Evolutionary conservation across 35 echinoderm and acorn worm species (phyloP).

Genomic region (Diadema setosum): DNA sequence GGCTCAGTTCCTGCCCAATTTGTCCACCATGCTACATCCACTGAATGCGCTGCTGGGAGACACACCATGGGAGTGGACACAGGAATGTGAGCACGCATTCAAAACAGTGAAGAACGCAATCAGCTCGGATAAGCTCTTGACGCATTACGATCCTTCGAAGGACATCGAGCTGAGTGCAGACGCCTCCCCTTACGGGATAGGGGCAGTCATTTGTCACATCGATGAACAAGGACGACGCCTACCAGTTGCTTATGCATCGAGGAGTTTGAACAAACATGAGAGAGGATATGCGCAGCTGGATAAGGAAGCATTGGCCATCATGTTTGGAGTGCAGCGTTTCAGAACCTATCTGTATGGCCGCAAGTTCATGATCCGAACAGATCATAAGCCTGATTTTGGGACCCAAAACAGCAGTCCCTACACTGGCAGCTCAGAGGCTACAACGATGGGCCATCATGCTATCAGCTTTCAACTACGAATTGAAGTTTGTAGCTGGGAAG

Average conservation of each 20-base stretch:
- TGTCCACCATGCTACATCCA: too few species aligned
- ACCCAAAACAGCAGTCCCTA: not conserved
- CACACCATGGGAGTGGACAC: too few species aligned
- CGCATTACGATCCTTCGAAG: too few species aligned
- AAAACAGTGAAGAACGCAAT: too few species aligned
- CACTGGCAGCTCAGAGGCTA: constrained; percentile 23
- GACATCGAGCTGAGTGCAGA: too few species aligned
- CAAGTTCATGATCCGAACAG: too few species aligned
- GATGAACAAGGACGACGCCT: not conserved
- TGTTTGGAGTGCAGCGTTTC: constrained; percentile 43
- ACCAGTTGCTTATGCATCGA: constrained; percentile 57
- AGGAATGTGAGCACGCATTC: too few species aligned
- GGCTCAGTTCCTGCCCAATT: too few species aligned
- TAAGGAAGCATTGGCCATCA: constrained; percentile 57
- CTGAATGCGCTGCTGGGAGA: too few species aligned
- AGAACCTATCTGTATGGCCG: too few species aligned
- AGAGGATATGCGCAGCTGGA: too few species aligned
- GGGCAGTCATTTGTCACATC: constrained; percentile 48
- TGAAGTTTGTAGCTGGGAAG: not conserved
- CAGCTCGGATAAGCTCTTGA: too few species aligned
- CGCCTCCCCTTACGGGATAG: constrained; percentile 43
- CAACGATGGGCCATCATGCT: constrained; percentile 45
- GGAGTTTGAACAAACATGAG: constrained; percentile 8
- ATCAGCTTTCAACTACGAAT: constrained; percentile 19
- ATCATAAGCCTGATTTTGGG: constrained; percentile 34